A percentile compares a stretch with the other conserved stretches of the same genome.
Evolutionary conservation across 1,140 invertebrate genomes (phyloP).

Genomic region (Drosophila nikananu): DNA sequence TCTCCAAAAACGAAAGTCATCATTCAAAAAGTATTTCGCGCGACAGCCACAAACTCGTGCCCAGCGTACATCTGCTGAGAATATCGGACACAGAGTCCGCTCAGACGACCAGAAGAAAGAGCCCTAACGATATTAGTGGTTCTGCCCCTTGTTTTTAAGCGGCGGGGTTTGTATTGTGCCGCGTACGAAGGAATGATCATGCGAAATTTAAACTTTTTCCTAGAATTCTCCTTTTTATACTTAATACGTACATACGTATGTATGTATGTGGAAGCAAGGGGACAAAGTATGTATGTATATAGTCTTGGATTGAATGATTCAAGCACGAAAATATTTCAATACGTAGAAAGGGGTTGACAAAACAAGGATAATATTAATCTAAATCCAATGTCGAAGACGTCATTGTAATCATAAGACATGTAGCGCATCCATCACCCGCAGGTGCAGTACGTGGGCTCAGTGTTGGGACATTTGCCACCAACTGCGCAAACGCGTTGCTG

Average conservation of each 20-base stretch:
- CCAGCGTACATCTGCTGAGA: constrained; percentile 63
- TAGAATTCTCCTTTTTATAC: constrained; percentile 55
- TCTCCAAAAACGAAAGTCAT: constrained; percentile 59
- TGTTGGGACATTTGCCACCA: constrained; percentile 19
- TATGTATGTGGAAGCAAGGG: background rate
- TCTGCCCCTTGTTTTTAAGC: constrained; percentile 32
- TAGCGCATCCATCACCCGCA: constrained; percentile 11
- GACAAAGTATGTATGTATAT: background rate
- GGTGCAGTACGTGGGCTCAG: constrained; percentile 1
- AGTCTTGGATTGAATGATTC: background rate
- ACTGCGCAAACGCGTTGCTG: constrained; percentile 34
- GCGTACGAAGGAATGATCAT: constrained; percentile 59
- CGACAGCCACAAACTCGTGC: constrained; percentile 44
- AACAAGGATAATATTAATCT: background rate
- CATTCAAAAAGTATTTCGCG: constrained; percentile 61
- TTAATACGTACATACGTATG: background rate
- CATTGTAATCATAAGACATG: constrained; percentile 12
- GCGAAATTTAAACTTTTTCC: constrained; percentile 73
- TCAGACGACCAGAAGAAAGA: constrained; percentile 11
- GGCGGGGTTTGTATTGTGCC: constrained; percentile 38
- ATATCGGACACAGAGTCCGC: background rate
- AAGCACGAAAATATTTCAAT: background rate
- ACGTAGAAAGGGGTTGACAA: background rate
- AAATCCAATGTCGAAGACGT: constrained; percentile 3
- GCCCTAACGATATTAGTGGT: constrained; percentile 48